phyloP scores from a whole-genome alignment of 2,113 vertebrate species.

The Passer domesticus region DNA sequence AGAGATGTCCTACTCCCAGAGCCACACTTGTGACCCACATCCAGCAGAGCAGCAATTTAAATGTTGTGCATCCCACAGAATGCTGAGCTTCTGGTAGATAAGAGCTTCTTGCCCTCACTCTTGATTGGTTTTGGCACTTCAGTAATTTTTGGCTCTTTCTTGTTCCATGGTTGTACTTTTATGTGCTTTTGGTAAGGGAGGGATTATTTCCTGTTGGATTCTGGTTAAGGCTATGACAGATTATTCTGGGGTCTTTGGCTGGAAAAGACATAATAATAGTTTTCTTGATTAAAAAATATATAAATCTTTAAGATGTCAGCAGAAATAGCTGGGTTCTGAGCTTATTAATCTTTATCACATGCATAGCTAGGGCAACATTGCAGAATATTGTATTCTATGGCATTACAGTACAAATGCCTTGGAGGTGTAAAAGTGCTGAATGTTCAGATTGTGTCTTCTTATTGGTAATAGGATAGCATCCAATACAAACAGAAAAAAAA shows the following conservation, averaged over 20 bases:
- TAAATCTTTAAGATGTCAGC: background rate
- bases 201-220: background rate
- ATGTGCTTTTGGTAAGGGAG: background rate
- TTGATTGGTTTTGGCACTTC: background rate
- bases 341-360: background rate
- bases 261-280: background rate
- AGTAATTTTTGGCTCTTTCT: background rate
- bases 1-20: background rate
- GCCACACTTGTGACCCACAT: rapidly evolving
- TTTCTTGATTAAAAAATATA: background rate
- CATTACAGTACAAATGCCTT: background rate
- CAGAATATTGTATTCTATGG: background rate
- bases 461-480: background rate
- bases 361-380: background rate
- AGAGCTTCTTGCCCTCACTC: background rate
- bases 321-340: background rate
- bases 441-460: background rate
- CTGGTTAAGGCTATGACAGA: background rate
- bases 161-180: background rate
- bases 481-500: background rate
- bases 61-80: background rate
- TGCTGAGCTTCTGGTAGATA: background rate
- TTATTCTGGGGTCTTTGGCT: background rate
- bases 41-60: background rate
- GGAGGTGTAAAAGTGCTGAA: background rate